These are phyloP conservation scores for Candidula unifasciata DNA, from an alignment of 2,888 invertebrate genomes.

Conservation along the genomic window DNA sequence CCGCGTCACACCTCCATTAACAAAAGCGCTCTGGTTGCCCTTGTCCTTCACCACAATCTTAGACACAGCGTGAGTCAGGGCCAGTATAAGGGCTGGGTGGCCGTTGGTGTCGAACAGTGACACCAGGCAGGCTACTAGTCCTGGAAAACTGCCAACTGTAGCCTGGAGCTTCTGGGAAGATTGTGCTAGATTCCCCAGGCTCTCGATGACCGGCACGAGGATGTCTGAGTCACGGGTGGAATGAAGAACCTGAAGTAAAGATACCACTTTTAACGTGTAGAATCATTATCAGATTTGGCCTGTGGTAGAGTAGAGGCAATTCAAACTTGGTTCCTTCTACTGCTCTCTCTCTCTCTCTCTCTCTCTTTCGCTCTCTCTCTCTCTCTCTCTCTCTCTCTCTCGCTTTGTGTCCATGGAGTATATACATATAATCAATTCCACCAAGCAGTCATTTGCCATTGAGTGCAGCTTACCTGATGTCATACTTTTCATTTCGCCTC, in stretches of 20 bases:
- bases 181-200: conserved; percentile 70
- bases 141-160: conserved; percentile 42
- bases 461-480: too few species aligned
- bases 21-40: conserved; percentile 71
- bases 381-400: too few species aligned
- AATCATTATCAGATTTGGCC: too few species aligned
- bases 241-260: conserved; percentile 58
- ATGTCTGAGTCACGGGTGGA: conserved; percentile 69
- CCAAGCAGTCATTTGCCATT: too few species aligned
- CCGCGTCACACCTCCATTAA: conserved; percentile 69
- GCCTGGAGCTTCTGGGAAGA: conserved; percentile 63
- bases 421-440: too few species aligned
- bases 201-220: conserved; percentile 68
- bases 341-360: too few species aligned
- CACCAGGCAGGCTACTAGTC: conserved; percentile 58
- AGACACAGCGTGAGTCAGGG: conserved; percentile 68
- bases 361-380: too few species aligned
- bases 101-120: conserved; percentile 68
- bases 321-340: too few species aligned
- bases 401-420: too few species aligned
- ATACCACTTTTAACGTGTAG: not conserved
- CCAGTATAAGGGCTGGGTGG: conserved; percentile 62
- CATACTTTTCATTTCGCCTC: too few species aligned
- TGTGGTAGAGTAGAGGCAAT: too few species aligned
- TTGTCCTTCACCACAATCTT: conserved; percentile 64